A percentile compares a stretch with the other conserved stretches of the same genome.
Evolutionary conservation across 2,888 invertebrate species (phyloP).

Genomic region (Agriotes lineatus): DNA sequence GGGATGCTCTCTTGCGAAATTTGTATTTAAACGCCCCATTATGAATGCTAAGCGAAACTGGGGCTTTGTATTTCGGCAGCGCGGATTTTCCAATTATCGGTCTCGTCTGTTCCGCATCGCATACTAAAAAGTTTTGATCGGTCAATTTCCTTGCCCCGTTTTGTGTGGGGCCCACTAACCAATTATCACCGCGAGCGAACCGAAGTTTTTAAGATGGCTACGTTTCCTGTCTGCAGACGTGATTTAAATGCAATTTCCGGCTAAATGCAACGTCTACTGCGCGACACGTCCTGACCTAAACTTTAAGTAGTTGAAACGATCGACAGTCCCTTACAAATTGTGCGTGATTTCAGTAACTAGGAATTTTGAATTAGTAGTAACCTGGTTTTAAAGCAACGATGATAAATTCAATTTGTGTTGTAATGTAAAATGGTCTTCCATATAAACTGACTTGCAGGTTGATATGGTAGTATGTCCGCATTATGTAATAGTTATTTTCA

Average conservation of each 20-base stretch:
- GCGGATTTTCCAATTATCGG: slow-evolving; percentile 17
- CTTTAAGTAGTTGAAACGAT: too few relatives aligned
- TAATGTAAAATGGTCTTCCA: too few relatives aligned
- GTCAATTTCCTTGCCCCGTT: slow-evolving; percentile 27
- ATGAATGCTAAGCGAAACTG: slow-evolving; percentile 8
- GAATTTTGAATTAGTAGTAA: too few relatives aligned
- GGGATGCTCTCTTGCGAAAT: not conserved
- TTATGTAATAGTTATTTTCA: too few relatives aligned
- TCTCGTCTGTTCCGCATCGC: slow-evolving; percentile 10
- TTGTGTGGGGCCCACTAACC: slow-evolving; percentile 12
- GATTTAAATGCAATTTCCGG: slow-evolving; percentile 58
- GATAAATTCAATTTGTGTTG: too few relatives aligned
- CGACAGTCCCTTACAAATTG: too few relatives aligned
- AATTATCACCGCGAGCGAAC: slow-evolving; percentile 16
- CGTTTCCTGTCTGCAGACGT: slow-evolving; percentile 55
- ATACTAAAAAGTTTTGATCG: slow-evolving; percentile 23
- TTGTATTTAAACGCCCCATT: slow-evolving; percentile 19
- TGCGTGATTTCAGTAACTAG: too few relatives aligned
- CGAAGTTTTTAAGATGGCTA: slow-evolving; percentile 36
- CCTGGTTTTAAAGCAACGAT: too few relatives aligned
- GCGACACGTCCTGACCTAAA: too few relatives aligned
- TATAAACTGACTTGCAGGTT: too few relatives aligned
- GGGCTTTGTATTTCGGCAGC: slow-evolving; percentile 14
- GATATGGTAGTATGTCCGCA: too few relatives aligned
- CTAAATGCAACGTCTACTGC: slow-evolving; percentile 24